A percentile compares a stretch with the other conserved stretches of the same genome.
phyloP scores from a whole-genome alignment of 2,888 invertebrate genomes.

The Tetranychus truncatus region DNA sequence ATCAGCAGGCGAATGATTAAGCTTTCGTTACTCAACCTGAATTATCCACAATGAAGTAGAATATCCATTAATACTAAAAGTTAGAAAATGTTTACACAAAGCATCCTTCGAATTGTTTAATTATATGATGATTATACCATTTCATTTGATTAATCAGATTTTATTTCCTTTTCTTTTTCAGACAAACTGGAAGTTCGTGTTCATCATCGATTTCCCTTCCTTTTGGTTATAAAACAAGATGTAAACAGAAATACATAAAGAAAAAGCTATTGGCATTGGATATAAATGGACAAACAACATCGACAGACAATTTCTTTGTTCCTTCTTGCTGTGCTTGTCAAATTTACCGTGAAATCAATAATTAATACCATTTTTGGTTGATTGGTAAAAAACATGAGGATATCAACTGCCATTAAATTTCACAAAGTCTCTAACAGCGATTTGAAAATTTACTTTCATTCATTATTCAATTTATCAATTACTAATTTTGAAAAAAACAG shows the following conservation, averaged over 20 bases:
- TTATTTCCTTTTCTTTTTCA: constrained; percentile 14
- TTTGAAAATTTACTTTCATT: too few relatives aligned
- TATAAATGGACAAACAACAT: constrained; percentile 25
- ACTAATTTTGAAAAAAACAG: too few relatives aligned
- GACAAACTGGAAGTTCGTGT: constrained; percentile 24
- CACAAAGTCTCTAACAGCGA: too few relatives aligned
- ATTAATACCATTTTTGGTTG: neutral
- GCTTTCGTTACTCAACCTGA: too few relatives aligned
- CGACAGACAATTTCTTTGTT: constrained; percentile 27
- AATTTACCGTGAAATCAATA: constrained; percentile 19
- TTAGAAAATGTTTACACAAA: neutral
- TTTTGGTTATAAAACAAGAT: constrained; percentile 26
- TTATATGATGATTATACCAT: neutral
- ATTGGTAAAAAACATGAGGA: too few relatives aligned
- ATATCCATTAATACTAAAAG: neutral
- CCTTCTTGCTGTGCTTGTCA: constrained; percentile 28
- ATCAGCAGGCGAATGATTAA: too few relatives aligned
- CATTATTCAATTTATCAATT: too few relatives aligned
- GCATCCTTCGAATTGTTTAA: neutral
- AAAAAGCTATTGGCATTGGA: constrained; percentile 27
- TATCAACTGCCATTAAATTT: too few relatives aligned
- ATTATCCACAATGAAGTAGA: neutral
- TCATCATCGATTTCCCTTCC: constrained; percentile 26
- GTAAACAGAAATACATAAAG: constrained; percentile 28
- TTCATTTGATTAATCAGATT: neutral